Base-by-base conservation (phyloP, 2,113 vertebrate species). In the Rhea pennata region DNA sequence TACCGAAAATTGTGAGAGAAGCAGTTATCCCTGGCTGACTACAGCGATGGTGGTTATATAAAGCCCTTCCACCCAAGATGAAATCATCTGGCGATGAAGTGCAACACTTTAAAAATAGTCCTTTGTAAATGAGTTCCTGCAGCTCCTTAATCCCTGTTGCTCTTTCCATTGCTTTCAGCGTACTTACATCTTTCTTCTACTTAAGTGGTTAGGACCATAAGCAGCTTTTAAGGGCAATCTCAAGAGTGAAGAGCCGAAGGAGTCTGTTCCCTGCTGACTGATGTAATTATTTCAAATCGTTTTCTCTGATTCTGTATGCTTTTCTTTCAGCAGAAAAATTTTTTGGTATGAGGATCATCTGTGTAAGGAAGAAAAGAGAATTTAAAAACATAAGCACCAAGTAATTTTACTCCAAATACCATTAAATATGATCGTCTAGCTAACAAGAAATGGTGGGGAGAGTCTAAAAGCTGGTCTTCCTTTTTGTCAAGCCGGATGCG, bases 211-310 rank as follows among this genome's bases (percentile, higher is more conserved):
- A 94, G 93, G 80, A 88, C 80, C 84, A 64, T 95, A 97, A 96
- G 95, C 83, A 96, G 95, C 93, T 97, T 97, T 94, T 88, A 95
- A 93, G 61, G 95, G 69, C 83, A 95, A 56, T 95, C 83, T 96
- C 95, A 92, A 82, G 85, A 92, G 73, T 40, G 65, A 77, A 90
- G 69, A 93, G 62, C 0, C 0, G 65, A 91, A 89, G 15, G 51
- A 96, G 39, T 62, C 62, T 84, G 31, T 93, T 95, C 83, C 53
- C 48, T 84, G 40, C 27, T 2, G 31, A 75, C 83, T 72, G 80
- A 82, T 0, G 0, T 62, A 88, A 23, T 92, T 81, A 87, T 72
- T 93, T 20, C 56, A 36, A 51, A 54, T 19, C 0, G 0, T 69
- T 64, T 0, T 33, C 44, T 79, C 42, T 54, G 65, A 75, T 64